phyloP scores from a whole-genome alignment of 2,113 vertebrate genomes.

The Callipepla squamata region DNA sequence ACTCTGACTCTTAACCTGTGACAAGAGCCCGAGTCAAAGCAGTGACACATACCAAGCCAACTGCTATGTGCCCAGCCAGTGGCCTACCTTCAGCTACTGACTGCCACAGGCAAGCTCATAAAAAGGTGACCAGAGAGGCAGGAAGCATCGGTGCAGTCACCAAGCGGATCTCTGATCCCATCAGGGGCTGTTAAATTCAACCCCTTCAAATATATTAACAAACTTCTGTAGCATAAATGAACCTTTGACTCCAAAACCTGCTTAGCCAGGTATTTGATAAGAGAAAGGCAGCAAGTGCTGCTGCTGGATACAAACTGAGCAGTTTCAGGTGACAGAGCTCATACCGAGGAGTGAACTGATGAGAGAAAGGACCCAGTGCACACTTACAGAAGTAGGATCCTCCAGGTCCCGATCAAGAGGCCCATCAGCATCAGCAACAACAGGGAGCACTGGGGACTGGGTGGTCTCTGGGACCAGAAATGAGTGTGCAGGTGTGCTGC shows the following conservation, averaged over 20 bases:
- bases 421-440: slow-evolving; percentile 10
- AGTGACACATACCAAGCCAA: neutral
- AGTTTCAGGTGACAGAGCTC: neutral
- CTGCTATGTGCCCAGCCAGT: neutral
- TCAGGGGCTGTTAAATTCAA: neutral
- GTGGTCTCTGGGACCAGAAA: slow-evolving; percentile 9
- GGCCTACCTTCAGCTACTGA: neutral
- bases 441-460: slow-evolving; percentile 47
- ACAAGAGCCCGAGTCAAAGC: neutral
- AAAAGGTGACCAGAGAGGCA: neutral
- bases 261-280: neutral
- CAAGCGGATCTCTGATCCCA: neutral
- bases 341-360: neutral
- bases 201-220: neutral
- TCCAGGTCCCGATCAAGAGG: neutral
- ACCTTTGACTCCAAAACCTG: neutral
- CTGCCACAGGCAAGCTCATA: neutral
- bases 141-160: neutral
- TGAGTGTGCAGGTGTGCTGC: slow-evolving; percentile 76
- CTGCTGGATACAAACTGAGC: neutral
- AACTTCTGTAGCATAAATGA: neutral
- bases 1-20: slow-evolving; percentile 26
- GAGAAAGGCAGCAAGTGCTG: neutral
- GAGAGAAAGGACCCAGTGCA: neutral
- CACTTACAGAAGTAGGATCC: neutral